Evolutionary conservation across 1,140 invertebrate genomes (phyloP).

Genomic region (Hirudo medicinalis): DNA sequence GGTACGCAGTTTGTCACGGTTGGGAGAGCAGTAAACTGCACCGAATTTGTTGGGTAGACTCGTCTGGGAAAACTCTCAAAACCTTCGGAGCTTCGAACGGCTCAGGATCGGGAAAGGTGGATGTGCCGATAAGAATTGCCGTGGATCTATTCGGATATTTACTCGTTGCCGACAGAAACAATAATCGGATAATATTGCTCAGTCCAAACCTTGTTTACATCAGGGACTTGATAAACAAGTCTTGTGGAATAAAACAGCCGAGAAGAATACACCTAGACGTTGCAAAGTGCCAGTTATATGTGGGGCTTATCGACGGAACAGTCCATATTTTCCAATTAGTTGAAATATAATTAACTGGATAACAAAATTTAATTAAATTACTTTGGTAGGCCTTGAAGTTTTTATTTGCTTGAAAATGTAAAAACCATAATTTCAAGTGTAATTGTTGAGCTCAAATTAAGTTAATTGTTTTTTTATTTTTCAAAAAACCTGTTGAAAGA

Average conservation of each 20-base stretch:
- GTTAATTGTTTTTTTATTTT: no score
- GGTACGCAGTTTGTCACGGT: conserved; percentile 17
- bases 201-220: conserved; percentile 17
- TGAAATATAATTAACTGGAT: not conserved
- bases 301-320: conserved; percentile 8
- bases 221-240: conserved; percentile 3
- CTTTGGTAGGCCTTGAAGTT: no score
- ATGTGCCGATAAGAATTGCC: conserved; percentile 11
- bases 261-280: conserved; percentile 4
- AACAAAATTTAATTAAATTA: no score
- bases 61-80: not conserved
- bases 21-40: conserved; percentile 16
- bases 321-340: conserved; percentile 9
- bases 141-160: conserved; percentile 15
- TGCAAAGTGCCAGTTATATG: not conserved
- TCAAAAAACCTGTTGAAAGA: no score
- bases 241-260: conserved; percentile 11
- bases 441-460: no score
- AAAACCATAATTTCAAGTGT: no score
- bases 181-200: conserved; percentile 10
- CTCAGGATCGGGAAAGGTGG: conserved; percentile 10
- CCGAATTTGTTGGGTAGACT: conserved; percentile 9
- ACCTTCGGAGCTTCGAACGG: conserved; percentile 10
- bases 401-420: no score
- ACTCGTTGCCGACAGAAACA: conserved; percentile 14